Conservation (phyloP, 1,140 invertebrate species). For the Chelonus insularis region DNA sequence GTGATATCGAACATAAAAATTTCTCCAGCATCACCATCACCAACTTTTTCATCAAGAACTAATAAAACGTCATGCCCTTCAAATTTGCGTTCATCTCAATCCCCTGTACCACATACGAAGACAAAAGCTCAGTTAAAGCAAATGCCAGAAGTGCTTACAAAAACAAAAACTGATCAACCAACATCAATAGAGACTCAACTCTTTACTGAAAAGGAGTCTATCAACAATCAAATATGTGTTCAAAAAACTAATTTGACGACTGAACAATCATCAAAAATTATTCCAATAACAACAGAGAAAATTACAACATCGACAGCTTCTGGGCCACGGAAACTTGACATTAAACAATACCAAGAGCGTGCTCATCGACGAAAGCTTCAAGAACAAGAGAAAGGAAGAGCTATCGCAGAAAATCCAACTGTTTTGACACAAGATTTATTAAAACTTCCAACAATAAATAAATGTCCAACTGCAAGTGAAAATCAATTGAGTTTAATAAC, state of each 20-base stretch:
- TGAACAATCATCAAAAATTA: no score
- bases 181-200: not conserved
- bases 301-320: not conserved
- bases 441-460: slow-evolving; percentile 34
- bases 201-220: no score
- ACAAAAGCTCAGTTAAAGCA: slow-evolving; percentile 51
- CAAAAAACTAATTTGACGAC: no score
- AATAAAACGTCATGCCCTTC: not conserved
- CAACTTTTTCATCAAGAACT: not conserved
- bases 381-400: slow-evolving; percentile 33
- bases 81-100: not conserved
- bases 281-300: not conserved
- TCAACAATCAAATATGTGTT: no score
- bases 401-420: slow-evolving; percentile 37
- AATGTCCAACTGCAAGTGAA: not conserved
- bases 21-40: not conserved
- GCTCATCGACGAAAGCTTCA: slow-evolving; percentile 40
- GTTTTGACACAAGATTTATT: slow-evolving; percentile 39
- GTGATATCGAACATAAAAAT: no score
- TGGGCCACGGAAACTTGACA: slow-evolving; percentile 45
- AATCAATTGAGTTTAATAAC: not conserved
- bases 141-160: slow-evolving; percentile 38
- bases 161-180: not conserved
- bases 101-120: slow-evolving; percentile 30
- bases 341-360: slow-evolving; percentile 51